These are phyloP conservation scores for Clivina fossor DNA, from an alignment of 2,888 invertebrate genomes.

Conservation along the genomic window DNA sequence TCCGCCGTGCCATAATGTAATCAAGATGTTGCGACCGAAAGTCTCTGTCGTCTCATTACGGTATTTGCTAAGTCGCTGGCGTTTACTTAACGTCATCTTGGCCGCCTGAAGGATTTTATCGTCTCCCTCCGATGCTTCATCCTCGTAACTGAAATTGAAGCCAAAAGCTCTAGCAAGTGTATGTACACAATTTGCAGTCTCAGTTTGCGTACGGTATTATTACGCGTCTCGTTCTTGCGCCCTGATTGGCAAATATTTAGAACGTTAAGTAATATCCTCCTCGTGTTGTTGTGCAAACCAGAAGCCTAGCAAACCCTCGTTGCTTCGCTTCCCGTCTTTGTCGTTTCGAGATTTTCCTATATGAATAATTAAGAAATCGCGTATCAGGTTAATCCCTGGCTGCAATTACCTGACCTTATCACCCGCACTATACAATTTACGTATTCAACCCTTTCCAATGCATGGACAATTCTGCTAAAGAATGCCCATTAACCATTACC, in stretches of 20 bases:
- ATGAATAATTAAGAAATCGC: conserved; percentile 29
- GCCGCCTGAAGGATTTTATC: conserved; percentile 14
- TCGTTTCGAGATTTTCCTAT: neutral
- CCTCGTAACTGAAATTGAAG: too few relatives aligned
- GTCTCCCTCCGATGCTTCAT: neutral
- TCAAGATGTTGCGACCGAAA: conserved; percentile 41
- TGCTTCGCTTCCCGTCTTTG: neutral
- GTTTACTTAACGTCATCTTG: conserved; percentile 43
- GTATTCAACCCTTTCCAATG: too few relatives aligned
- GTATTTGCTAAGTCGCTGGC: conserved; percentile 46
- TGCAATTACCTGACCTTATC: conserved; percentile 17
- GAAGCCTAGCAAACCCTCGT: neutral
- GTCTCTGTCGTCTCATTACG: conserved; percentile 46
- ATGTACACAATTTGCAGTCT: neutral
- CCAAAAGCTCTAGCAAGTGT: too few relatives aligned
- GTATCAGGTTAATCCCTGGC: conserved; percentile 25
- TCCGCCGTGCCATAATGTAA: conserved; percentile 41
- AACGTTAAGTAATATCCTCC: conserved; percentile 32
- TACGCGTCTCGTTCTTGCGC: conserved; percentile 28
- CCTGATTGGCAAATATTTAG: conserved; percentile 33
- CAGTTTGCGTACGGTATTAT: conserved; percentile 31
- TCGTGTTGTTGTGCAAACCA: conserved; percentile 16
- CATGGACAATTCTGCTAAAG: neutral
- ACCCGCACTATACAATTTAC: too few relatives aligned
- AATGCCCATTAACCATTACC: neutral